A percentile compares a stretch with the other conserved stretches of the same genome.
Conservation (phyloP, 2,113 vertebrate species). For the Mus musculus region DNA sequence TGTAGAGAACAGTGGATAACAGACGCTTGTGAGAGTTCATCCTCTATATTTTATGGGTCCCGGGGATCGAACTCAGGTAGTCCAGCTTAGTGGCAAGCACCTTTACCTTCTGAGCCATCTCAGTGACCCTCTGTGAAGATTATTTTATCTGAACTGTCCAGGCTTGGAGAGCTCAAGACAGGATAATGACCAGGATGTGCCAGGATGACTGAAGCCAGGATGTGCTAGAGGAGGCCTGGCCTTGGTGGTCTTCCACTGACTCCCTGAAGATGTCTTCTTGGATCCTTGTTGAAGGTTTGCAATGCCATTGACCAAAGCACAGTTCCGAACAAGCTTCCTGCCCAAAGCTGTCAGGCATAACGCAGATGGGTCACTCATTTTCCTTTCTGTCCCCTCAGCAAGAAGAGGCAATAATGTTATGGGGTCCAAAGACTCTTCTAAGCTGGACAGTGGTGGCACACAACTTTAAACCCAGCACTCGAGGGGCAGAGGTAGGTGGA, state of each 20-base stretch:
- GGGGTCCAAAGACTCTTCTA: not conserved
- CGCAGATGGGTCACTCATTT: not conserved
- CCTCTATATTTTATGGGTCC: not conserved
- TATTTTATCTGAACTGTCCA: not conserved
- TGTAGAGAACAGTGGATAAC: not conserved
- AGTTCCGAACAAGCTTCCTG: not conserved
- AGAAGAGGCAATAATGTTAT: not conserved
- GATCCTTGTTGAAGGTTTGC: not conserved
- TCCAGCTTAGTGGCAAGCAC: not conserved
- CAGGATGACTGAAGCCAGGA: not conserved
- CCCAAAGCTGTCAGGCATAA: accelerated
- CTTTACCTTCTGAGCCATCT: not conserved
- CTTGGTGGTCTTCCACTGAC: not conserved
- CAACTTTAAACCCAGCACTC: not conserved
- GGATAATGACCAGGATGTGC: not conserved
- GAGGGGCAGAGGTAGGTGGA: too few relatives aligned
- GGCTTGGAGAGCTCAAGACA: not conserved
- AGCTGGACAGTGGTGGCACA: too few relatives aligned
- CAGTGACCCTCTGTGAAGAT: not conserved
- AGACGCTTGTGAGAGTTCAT: too few relatives aligned
- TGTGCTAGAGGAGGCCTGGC: not conserved
- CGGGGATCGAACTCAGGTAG: not conserved
- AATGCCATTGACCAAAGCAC: not conserved
- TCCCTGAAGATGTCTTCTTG: not conserved
- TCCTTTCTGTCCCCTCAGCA: not conserved